These are phyloP conservation scores for Clarias platycephalus DNA, from an alignment of 2,797 vertebrate species.

Conservation along the genomic window DNA sequence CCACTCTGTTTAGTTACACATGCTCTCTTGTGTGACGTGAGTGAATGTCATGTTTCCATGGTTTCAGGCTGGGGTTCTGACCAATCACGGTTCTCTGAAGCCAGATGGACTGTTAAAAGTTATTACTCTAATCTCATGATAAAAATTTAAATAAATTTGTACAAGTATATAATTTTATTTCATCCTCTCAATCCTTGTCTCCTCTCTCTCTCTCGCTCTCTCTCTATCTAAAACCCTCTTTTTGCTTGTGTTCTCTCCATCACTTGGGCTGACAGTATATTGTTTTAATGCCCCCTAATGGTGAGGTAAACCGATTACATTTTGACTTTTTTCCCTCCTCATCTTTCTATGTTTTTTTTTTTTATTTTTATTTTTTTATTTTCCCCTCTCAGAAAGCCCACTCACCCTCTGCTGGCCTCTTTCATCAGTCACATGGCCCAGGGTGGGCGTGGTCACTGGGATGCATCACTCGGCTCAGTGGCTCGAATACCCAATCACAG, in stretches of 20 bases:
- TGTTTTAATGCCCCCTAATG: conserved; percentile 36
- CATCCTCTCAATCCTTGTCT: neutral
- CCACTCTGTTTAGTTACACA: neutral
- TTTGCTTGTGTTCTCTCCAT: neutral
- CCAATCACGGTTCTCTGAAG: neutral
- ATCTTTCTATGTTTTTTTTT: neutral
- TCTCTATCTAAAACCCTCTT: neutral
- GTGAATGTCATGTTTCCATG: conserved; percentile 38
- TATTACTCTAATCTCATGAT: neutral
- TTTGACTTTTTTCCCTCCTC: neutral
- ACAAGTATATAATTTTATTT: conserved; percentile 5
- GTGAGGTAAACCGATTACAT: neutral
- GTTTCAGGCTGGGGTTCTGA: conserved; percentile 28
- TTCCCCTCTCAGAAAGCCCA: conserved; percentile 77
- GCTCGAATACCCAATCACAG: conserved; percentile 88
- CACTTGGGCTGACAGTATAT: neutral
- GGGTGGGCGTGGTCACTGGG: conserved; percentile 81
- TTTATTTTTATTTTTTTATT: neutral
- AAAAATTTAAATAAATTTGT: conserved; percentile 30
- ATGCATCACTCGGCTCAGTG: conserved; percentile 81
- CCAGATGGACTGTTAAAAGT: conserved; percentile 12
- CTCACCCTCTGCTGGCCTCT: conserved; percentile 84
- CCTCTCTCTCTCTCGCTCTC: neutral
- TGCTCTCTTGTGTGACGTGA: conserved; percentile 5
- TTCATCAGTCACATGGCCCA: conserved; percentile 88